Evolutionary conservation across 2,888 invertebrate species (phyloP), one percentile per base, ranked within the genome.

Genomic region (Calameuta filiformis): DNA sequence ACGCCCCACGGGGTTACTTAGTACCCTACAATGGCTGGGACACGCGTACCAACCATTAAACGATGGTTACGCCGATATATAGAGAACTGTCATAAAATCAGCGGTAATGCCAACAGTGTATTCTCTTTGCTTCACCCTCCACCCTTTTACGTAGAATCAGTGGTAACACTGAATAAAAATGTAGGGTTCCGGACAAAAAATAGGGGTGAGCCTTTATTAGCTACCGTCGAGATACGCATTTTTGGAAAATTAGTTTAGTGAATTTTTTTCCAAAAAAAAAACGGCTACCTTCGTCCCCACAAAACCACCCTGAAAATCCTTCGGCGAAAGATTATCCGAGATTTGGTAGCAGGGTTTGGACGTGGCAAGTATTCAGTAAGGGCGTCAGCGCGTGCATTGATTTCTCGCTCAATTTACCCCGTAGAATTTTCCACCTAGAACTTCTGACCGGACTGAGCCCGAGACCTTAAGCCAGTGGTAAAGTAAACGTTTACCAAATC

Each of bases 341-440:
- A 74, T 74, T 74, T 74, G 37, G 37, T 31, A n/a, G 84, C 85
- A 83, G 79, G 83, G 82, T 78, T 81, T 79, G 78, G 80, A 78
- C 82, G 77, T 37, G 71, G 79, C 77, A 88, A 34, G 79, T 84
- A 87, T 90, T 89, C 81, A 87, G 75, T 81, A 84, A 81, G 86
- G 89, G 91, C 88, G 91, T 90, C 85, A 91, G 87, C 86, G 89
- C 90, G 87, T 89, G 87, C 87, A 88, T 89, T 88, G 89, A 90
- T 91, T 91, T 90, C 87, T 85, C 91, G 90, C 91, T 91, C 91
- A 90, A 91, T 91, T 91, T 91, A 90, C 83, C 75, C 81, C 86
- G 82, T 85, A 89, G 87, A 88, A 89, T 90, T 88, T 86, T 83
- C 80, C 77, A 78, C 79, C 76, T 31, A 71, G 35, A 74, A 74